Conservation (phyloP, 2,113 vertebrate genomes). For the Malurus cyaneus region DNA sequence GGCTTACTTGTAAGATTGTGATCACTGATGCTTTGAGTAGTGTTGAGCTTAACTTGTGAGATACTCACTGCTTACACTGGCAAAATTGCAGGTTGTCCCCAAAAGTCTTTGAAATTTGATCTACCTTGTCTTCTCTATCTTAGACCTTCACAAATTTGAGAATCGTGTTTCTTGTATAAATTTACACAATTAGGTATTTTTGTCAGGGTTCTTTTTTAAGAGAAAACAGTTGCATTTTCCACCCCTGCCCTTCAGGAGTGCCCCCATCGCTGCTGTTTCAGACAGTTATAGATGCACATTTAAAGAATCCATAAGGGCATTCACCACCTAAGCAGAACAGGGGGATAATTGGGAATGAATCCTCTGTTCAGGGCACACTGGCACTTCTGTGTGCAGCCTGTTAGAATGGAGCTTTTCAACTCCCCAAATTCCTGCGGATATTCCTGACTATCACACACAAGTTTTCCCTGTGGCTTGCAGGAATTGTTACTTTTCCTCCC, state of each 20-base stretch:
- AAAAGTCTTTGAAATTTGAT: neutral
- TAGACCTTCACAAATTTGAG: neutral
- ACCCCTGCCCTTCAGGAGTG: neutral
- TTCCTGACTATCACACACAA: neutral
- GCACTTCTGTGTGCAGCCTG: neutral
- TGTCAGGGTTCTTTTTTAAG: neutral
- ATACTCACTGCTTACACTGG: neutral
- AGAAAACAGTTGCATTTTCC: neutral
- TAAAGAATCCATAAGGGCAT: neutral
- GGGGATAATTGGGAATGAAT: neutral
- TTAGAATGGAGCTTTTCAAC: neutral
- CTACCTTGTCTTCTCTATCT: neutral
- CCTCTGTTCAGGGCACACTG: neutral
- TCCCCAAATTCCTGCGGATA: neutral
- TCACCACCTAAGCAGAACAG: neutral
- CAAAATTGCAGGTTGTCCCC: rapidly evolving
- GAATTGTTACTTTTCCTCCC: neutral
- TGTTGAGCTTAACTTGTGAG: neutral
- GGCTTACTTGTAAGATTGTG: neutral
- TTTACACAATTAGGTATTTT: neutral
- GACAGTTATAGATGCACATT: neutral
- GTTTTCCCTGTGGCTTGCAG: neutral
- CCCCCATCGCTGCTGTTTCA: neutral
- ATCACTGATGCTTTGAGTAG: neutral
- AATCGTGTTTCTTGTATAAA: neutral